Percentiles rank a stretch among this genome's conserved stretches.
Evolutionary conservation across 2,888 invertebrate genomes (phyloP).

Genomic region (Autographa gamma): DNA sequence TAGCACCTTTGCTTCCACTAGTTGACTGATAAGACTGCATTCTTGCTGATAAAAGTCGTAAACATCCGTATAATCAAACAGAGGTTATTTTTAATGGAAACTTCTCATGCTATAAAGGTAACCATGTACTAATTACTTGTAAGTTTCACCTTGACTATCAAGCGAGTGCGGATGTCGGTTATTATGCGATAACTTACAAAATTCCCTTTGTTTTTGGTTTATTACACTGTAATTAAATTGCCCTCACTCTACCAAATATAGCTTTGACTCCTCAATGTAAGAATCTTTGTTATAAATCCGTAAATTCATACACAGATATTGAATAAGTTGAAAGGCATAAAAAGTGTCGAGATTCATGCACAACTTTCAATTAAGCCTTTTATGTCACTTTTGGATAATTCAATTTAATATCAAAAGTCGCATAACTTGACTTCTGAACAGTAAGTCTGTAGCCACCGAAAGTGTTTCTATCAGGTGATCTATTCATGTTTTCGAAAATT

Average conservation of each 20-base stretch:
- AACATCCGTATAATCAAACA: constrained; percentile 39
- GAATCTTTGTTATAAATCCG: too few relatives aligned
- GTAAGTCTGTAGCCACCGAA: constrained; percentile 8
- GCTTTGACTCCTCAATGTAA: too few relatives aligned
- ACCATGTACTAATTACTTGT: constrained; percentile 5
- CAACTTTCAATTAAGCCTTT: neutral
- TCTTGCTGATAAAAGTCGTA: constrained; percentile 49
- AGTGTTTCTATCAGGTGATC: constrained; percentile 17
- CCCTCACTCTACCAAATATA: too few relatives aligned
- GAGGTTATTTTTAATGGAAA: constrained; percentile 19
- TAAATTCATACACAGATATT: too few relatives aligned
- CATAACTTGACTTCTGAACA: neutral
- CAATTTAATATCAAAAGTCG: neutral
- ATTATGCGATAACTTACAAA: neutral
- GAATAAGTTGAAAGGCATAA: too few relatives aligned
- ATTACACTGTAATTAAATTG: neutral
- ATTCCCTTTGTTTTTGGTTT: neutral
- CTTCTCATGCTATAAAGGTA: neutral
- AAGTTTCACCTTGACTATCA: neutral
- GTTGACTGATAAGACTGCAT: constrained; percentile 46
- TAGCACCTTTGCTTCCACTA: constrained; percentile 27
- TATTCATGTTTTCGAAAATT: constrained; percentile 25
- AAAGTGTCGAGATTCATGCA: neutral
- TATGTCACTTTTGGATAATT: neutral
- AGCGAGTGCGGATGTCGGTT: neutral